A percentile compares a stretch with the other conserved stretches of the same genome.
These are phyloP conservation scores for Mungos mungo DNA, from an alignment of 2,113 vertebrate genomes.

Conservation along the genomic window DNA sequence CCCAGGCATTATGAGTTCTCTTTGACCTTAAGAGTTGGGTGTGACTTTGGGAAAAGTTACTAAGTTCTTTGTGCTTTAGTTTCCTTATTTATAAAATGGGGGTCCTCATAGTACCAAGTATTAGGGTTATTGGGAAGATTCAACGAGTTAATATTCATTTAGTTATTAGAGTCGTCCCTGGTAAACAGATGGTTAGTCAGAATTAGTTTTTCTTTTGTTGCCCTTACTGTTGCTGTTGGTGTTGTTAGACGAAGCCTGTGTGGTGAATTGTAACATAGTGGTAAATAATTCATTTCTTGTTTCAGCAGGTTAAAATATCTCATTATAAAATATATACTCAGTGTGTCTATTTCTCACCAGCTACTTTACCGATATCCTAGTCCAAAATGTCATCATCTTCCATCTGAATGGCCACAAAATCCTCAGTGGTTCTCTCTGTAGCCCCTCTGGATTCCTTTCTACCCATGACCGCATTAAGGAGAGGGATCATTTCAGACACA, in stretches of 20 bases:
- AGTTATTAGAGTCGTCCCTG: background rate
- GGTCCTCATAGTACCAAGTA: background rate
- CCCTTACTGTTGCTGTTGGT: background rate
- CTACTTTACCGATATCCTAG: background rate
- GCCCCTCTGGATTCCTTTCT: background rate
- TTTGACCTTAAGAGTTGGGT: background rate
- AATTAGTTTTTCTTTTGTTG: background rate
- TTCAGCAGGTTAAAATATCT: background rate
- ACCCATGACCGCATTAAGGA: background rate
- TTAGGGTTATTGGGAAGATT: background rate
- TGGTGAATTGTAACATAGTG: background rate
- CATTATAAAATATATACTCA: background rate
- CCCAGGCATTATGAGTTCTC: background rate
- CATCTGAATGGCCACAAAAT: background rate
- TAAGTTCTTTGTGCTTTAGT: background rate
- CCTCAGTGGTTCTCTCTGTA: background rate
- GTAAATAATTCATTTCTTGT: background rate
- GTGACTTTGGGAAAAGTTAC: background rate
- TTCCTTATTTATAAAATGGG: background rate
- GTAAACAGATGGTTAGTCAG: fast-evolving
- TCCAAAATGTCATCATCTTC: background rate
- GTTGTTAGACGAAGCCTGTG: background rate
- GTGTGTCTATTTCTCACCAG: background rate
- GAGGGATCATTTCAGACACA: background rate
- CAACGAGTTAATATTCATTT: background rate